These are phyloP conservation scores for Parapsyche elsis DNA, from an alignment of 1,140 invertebrate genomes.

Conservation along the genomic window DNA sequence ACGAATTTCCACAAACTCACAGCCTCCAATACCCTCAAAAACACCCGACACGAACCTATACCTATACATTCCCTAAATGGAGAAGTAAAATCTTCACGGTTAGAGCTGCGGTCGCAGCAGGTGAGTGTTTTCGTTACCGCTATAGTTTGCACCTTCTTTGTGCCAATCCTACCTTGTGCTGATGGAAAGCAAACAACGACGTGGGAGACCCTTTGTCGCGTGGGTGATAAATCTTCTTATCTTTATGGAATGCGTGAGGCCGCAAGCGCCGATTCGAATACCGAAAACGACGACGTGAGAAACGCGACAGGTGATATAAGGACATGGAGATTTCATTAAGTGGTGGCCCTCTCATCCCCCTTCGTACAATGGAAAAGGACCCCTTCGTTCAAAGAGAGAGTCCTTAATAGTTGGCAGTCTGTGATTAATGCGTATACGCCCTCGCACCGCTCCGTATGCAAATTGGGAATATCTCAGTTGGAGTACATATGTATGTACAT, in stretches of 20 bases:
- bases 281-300: constrained; percentile 33
- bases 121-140: neutral
- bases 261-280: constrained; percentile 43
- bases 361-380: neutral
- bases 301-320: constrained; percentile 42
- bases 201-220: constrained; percentile 18
- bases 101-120: no score
- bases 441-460: neutral
- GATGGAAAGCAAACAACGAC: constrained; percentile 40
- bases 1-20: no score
- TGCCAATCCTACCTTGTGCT: neutral
- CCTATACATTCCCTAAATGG: no score
- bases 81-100: no score
- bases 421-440: neutral
- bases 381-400: neutral
- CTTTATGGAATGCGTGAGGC: constrained; percentile 43
- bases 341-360: neutral
- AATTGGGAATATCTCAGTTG: no score
- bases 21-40: no score
- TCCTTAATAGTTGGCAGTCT: neutral
- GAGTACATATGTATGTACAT: constrained; percentile 4
- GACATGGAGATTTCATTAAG: constrained; percentile 44
- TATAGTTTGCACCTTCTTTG: neutral
- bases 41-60: no score
- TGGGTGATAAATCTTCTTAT: constrained; percentile 50